Evolutionary conservation across 2,113 vertebrate genomes (phyloP).

Genomic region (Engystomops pustulosus): DNA sequence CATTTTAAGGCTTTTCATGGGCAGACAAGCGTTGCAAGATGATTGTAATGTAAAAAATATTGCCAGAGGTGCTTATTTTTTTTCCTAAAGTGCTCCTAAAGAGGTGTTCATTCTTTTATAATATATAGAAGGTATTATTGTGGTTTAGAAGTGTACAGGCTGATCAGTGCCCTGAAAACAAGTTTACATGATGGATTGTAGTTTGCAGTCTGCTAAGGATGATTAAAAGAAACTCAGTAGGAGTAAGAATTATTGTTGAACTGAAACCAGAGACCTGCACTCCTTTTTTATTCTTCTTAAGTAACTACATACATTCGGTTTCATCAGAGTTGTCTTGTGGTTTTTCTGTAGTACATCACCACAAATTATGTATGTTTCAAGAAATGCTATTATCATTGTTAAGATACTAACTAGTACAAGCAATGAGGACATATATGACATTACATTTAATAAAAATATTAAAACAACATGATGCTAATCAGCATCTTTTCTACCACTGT

Average conservation of each 20-base stretch:
- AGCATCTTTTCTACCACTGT: neutral
- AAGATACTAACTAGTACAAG: neutral
- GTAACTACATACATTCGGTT: neutral
- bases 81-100: too few relatives aligned
- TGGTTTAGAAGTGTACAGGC: slow-evolving; percentile 28
- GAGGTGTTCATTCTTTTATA: neutral
- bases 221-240: slow-evolving; percentile 24
- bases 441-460: neutral
- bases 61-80: slow-evolving; percentile 39
- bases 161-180: slow-evolving; percentile 11
- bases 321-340: slow-evolving; percentile 19
- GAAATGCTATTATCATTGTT: slow-evolving; percentile 32
- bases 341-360: slow-evolving; percentile 4
- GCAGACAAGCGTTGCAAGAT: neutral
- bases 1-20: slow-evolving; percentile 13
- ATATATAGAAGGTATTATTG: slow-evolving; percentile 41
- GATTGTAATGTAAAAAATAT: slow-evolving; percentile 19
- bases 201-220: neutral
- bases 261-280: slow-evolving; percentile 27
- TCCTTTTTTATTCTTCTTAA: neutral
- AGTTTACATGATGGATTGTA: slow-evolving; percentile 24
- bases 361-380: neutral
- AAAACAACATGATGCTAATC: neutral
- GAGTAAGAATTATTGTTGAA: slow-evolving; percentile 9
- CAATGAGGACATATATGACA: neutral